Percentiles rank a stretch among this genome's conserved stretches.
These are phyloP conservation scores for Apogon talboti DNA, from an alignment of 2,797 vertebrate genomes.

Conservation along the genomic window DNA sequence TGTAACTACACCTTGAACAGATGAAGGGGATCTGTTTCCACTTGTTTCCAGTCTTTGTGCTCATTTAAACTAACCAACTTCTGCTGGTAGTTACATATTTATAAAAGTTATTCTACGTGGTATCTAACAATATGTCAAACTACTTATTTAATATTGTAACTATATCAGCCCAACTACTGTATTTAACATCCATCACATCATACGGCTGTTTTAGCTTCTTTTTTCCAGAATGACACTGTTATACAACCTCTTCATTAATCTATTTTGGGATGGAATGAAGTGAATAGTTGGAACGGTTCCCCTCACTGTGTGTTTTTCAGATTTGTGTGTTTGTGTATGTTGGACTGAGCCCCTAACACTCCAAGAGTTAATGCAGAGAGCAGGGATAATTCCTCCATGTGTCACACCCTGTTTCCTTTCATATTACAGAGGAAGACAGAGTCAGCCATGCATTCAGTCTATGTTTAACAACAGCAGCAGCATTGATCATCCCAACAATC, in stretches of 20 bases:
- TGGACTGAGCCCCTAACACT: conserved; percentile 27
- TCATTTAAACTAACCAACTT: no score
- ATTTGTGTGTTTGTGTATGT: conserved; percentile 43
- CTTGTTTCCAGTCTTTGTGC: not conserved
- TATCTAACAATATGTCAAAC: no score
- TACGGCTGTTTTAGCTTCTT: not conserved
- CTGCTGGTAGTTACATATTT: not conserved
- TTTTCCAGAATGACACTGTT: conserved; percentile 9
- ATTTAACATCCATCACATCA: not conserved
- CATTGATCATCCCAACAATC: not conserved
- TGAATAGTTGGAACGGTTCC: not conserved
- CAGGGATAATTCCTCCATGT: conserved; percentile 21
- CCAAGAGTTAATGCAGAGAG: conserved; percentile 19
- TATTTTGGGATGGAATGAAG: conserved; percentile 36
- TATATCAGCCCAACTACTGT: no score
- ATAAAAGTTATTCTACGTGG: no score
- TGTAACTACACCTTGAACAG: no score
- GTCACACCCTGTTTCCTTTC: conserved; percentile 12
- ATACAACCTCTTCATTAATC: conserved; percentile 12
- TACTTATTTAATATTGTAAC: no score
- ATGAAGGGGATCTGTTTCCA: no score
- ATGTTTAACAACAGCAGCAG: no score
- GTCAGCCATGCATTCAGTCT: not conserved
- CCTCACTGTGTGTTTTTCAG: conserved; percentile 18
- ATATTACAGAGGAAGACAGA: conserved; percentile 1